Conservation (phyloP, 2,113 vertebrate genomes). For the Solenodon paradoxus region DNA sequence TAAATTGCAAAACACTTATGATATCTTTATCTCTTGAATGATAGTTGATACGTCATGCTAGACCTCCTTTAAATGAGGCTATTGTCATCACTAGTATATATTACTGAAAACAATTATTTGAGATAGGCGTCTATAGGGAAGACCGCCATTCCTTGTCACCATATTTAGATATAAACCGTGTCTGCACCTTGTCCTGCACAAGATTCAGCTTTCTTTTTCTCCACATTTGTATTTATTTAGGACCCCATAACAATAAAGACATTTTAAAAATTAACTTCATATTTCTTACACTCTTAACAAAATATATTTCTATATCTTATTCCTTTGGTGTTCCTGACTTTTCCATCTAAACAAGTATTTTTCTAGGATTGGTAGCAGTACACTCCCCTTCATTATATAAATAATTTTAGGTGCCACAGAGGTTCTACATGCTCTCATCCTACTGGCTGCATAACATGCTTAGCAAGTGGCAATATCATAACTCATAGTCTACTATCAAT, state of each 20-base stretch:
- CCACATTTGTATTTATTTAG: not conserved
- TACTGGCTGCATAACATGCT: not conserved
- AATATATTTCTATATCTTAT: not conserved
- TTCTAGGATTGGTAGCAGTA: not conserved
- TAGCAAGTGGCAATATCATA: no score
- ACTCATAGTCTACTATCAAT: not conserved
- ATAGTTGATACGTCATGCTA: rapidly evolving
- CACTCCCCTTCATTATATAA: not conserved
- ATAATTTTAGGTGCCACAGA: no score
- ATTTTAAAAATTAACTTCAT: not conserved
- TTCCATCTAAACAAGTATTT: not conserved
- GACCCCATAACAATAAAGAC: not conserved
- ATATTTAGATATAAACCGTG: rapidly evolving
- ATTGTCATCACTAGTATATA: rapidly evolving
- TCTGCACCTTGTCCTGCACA: not conserved
- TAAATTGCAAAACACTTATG: rapidly evolving
- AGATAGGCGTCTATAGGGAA: rapidly evolving
- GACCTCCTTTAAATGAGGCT: not conserved
- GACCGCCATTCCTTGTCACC: rapidly evolving
- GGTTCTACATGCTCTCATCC: not conserved
- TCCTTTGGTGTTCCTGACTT: not conserved
- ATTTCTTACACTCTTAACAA: not conserved
- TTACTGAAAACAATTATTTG: not conserved
- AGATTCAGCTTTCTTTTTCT: not conserved
- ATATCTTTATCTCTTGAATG: not conserved